Conservation (phyloP, 2,797 vertebrate genomes). For the Parotocinclus haroldoi region DNA sequence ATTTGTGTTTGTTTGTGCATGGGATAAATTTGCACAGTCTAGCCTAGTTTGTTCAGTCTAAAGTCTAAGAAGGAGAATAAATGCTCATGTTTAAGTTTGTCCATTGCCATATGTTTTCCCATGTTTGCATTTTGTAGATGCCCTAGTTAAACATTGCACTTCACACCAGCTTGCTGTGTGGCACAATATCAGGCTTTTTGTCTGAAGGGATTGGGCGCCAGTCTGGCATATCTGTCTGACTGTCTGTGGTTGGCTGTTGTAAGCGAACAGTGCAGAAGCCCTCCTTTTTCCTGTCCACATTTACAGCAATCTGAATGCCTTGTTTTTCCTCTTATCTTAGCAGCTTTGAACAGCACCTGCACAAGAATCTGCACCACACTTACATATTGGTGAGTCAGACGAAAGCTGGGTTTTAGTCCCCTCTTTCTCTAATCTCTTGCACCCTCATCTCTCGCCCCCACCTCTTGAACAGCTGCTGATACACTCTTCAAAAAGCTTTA, state of each 20-base stretch:
- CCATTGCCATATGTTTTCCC: background rate
- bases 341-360: slow-evolving; percentile 70
- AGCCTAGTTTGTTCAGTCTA: background rate
- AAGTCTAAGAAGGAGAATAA: background rate
- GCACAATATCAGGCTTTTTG: slow-evolving; percentile 2
- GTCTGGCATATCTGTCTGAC: slow-evolving; percentile 19
- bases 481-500: slow-evolving; percentile 31
- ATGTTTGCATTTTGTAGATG: background rate
- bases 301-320: slow-evolving; percentile 35
- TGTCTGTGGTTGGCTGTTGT: slow-evolving; percentile 16
- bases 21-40: background rate
- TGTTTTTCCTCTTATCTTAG: slow-evolving; percentile 64
- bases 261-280: slow-evolving; percentile 58
- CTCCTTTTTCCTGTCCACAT: slow-evolving; percentile 46
- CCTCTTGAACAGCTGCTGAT: slow-evolving; percentile 17
- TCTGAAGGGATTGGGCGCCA: slow-evolving; percentile 14
- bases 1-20: background rate
- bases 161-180: slow-evolving; percentile 2
- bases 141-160: slow-evolving; percentile 13
- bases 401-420: slow-evolving; percentile 49
- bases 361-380: slow-evolving; percentile 56
- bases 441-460: slow-evolving; percentile 5
- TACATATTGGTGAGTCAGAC: slow-evolving; percentile 55
- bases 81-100: background rate
- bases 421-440: background rate